Base-by-base conservation (phyloP, 37 sponge, comb jelly and placozoan species). In the Tethya wilhelma region DNA sequence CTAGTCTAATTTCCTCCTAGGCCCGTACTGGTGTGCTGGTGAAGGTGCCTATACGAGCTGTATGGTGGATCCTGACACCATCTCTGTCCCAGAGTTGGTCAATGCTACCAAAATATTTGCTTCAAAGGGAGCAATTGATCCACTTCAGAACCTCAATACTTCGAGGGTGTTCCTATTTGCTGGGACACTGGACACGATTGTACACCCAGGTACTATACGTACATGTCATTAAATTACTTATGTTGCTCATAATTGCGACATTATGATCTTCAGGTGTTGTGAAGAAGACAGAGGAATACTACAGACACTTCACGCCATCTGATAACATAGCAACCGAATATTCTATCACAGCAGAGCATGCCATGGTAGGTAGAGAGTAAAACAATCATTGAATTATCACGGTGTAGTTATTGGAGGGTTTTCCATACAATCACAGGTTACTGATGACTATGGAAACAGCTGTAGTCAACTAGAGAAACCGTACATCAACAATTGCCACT, bases 1-100 rank as follows among this genome's bases (percentile, higher is more conserved):
- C 40, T n/a, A 23, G 55, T 49, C 11, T 49, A 19, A 19, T 49
- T 17, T 56, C 59, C 2, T 2, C 38, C 3, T 56, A 87, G 91
- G 91, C 0, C 94, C 94, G 7, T 93, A 69, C 67, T 93, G 58
- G 64, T 93, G 94, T 78, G 94, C 94, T 4, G 56, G 90, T 3
- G 38, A 37, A 26, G 67, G 78, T 29, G 94, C 94, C 37, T 32
- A 80, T 6, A 37, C 71, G 33, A 6, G 85, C 4, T 94, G 95
- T 41, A 79, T 67, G 77, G 17, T 33, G 12, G 1, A 29, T 1
- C 95, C 95, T 19, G 70, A 64, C 2, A 41, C 64, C 1, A 94
- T 94, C 29, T 65, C 69, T 42, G 88, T 94, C 7, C 19, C 81
- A 42, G 68, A 83, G 66, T 82, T 90, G 49, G 78, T 90, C 9